Evolutionary conservation across 2,797 vertebrate genomes (phyloP).

Genomic region (Malacoraja senta): DNA sequence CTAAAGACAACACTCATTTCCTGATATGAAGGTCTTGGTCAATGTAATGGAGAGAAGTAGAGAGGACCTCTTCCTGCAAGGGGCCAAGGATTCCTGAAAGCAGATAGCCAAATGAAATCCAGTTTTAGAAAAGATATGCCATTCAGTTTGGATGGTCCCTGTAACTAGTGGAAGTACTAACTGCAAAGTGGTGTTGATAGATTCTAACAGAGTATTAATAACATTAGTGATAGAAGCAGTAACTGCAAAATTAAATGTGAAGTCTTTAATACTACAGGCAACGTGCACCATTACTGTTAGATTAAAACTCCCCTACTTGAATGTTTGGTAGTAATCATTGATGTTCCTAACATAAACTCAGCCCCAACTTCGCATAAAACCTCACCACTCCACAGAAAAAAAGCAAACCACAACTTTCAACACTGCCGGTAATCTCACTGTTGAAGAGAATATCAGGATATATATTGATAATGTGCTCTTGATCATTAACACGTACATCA

Average conservation of each 20-base stretch:
- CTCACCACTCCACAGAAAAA: background rate
- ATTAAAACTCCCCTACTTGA: background rate
- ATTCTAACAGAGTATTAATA: too few species aligned
- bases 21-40: too few species aligned
- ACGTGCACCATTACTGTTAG: too few species aligned
- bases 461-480: background rate
- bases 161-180: background rate
- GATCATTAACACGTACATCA: background rate
- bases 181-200: background rate
- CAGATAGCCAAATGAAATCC: too few species aligned
- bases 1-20: too few species aligned
- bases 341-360: too few species aligned
- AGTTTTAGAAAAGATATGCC: too few species aligned
- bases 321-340: background rate
- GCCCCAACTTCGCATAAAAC: too few species aligned
- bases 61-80: too few species aligned
- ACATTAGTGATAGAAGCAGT: background rate
- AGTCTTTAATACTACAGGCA: too few species aligned
- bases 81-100: too few species aligned
- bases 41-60: too few species aligned
- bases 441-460: background rate
- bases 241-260: background rate
- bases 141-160: background rate
- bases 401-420: background rate
- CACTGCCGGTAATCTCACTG: background rate